phyloP scores from a whole-genome alignment of 30 jellyfish, hydroid and myxozoan species.

The Haliclystus octoradiatus region DNA sequence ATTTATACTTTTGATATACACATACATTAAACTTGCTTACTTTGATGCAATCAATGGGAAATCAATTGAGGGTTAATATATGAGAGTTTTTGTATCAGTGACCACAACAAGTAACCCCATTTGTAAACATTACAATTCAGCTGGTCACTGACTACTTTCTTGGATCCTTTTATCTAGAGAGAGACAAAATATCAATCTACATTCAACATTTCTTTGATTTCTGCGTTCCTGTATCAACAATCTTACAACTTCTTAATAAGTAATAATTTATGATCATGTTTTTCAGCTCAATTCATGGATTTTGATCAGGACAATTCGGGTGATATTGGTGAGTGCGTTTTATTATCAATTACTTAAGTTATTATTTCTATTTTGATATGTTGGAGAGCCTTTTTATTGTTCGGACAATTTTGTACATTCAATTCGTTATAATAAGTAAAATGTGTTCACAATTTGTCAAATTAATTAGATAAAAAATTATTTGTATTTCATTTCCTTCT shows the following conservation, averaged over 20 bases:
- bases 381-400: not conserved
- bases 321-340: slow-evolving; percentile 61
- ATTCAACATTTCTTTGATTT: not conserved
- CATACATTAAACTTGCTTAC: too few species aligned
- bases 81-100: too few species aligned
- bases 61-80: too few species aligned
- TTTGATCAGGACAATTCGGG: slow-evolving; percentile 89
- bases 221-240: not conserved
- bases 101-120: too few species aligned
- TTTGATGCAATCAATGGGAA: too few species aligned
- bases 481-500: too few species aligned
- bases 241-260: not conserved
- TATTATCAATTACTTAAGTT: not conserved
- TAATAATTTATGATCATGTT: not conserved
- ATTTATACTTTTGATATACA: too few species aligned
- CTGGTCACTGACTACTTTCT: too few species aligned
- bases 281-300: slow-evolving; percentile 84
- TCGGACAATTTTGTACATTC: not conserved
- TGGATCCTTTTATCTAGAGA: not conserved
- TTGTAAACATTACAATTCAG: too few species aligned
- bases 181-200: not conserved
- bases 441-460: too few species aligned
- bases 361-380: not conserved
- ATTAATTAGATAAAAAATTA: too few species aligned
- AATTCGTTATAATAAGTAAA: too few species aligned